Base-by-base conservation (phyloP, 1,140 invertebrate genomes). In the Brachionus sp. region DNA sequence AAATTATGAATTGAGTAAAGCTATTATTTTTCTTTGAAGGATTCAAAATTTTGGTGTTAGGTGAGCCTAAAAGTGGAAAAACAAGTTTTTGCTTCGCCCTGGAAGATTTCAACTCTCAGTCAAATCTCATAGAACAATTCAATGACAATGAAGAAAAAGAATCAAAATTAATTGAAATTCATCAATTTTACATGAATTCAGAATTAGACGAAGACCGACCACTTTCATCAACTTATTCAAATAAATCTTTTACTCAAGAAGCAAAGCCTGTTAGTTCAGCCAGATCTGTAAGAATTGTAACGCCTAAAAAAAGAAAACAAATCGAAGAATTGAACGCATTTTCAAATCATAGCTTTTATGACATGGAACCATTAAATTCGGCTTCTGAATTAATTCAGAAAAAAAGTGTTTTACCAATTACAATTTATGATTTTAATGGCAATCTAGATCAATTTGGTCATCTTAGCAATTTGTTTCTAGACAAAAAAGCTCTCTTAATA, bases 161-260 rank as follows among this genome's bases (percentile, higher is more conserved):
- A n/a, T 62, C 77, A 4, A 80, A 80, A 80, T 80, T 80, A 35
- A 66, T 80, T n/a, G 77, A 80, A 62, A 80, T 66, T 7, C 46
- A 80, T 16, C 46, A 80, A 44, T 80, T 80, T 37, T 39, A 80
- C 16, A 62, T 80, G 35, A 66, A 42, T n/a, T 13, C 50, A 25
- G 77, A 80, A 66, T 13, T 62, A 3, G 62, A 80, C 19, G 77
- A 16, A 19, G 13, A 16, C 42, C 66, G 37, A 70, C 66, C 33
- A 37, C 66, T 39, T 19, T 37, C 29, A 4, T 70, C 66, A 39
- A 39, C 66, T 39, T 35, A 39, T 39, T 70, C 66, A 39, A n/a
- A n/a, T 7, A 37, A 70, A 35, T 70, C 66, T 9, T 37, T 35
- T 39, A 42, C 16, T 39, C 66, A 70, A 44, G 66, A 70, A 37